Conservation (phyloP, 2,113 vertebrate genomes). For the Platanista minor region DNA sequence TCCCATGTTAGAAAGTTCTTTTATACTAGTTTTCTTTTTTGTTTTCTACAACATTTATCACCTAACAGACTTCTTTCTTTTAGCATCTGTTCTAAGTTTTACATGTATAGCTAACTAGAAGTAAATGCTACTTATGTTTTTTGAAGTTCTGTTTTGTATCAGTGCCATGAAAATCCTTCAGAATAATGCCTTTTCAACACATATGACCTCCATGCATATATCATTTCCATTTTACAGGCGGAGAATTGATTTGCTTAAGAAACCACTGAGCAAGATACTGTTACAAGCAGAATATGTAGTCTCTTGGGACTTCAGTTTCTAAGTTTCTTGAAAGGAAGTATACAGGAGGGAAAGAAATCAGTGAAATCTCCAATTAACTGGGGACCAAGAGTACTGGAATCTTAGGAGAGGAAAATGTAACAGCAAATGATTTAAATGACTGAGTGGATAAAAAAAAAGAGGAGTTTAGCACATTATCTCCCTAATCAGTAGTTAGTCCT, state of each 20-base stretch:
- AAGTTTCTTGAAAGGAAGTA: not conserved
- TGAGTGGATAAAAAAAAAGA: slow-evolving; percentile 16
- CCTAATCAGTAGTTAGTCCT: not conserved
- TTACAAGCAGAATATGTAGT: not conserved
- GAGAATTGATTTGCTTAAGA: not conserved
- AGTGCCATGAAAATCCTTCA: not conserved
- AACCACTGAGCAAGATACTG: not conserved
- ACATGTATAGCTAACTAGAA: not conserved
- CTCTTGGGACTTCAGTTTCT: not conserved
- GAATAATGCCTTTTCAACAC: not conserved
- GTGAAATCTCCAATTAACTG: not conserved
- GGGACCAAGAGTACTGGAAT: not conserved
- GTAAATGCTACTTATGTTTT: not conserved
- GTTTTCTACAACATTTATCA: not conserved
- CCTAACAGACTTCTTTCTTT: not conserved
- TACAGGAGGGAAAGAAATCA: not conserved
- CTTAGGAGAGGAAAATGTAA: not conserved
- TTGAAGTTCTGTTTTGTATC: not conserved
- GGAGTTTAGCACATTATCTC: not conserved
- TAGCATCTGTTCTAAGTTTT: not conserved
- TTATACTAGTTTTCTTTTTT: not conserved
- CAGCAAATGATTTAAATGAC: not conserved
- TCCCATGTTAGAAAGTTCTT: not conserved
- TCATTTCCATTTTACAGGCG: not conserved
- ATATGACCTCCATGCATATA: not conserved